A percentile compares a stretch with the other conserved stretches of the same genome.
These are phyloP conservation scores for Scophthalmus maximus DNA, from an alignment of 2,113 vertebrate genomes.

Conservation along the genomic window DNA sequence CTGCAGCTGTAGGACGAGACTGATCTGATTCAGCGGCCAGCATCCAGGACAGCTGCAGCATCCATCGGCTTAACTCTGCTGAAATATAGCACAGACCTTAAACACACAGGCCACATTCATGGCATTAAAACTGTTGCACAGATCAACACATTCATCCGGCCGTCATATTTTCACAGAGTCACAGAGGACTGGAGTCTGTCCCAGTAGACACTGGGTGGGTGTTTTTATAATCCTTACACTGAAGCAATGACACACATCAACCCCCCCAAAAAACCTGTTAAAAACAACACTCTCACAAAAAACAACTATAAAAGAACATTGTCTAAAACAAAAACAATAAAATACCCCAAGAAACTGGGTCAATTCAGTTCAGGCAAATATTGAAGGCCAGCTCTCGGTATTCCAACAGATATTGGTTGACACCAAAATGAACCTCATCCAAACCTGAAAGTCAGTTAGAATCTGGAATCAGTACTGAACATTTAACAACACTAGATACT, in stretches of 20 bases:
- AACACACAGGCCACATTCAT: constrained; percentile 39
- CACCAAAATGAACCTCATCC: background rate
- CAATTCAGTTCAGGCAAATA: background rate
- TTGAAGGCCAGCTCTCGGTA: background rate
- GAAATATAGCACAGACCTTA: constrained; percentile 23
- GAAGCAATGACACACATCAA: too few species aligned
- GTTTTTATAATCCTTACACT: background rate
- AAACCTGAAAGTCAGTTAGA: background rate
- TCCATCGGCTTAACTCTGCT: constrained; percentile 38
- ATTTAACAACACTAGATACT: background rate
- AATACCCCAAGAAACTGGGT: background rate
- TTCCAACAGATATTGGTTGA: too few species aligned
- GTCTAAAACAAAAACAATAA: background rate
- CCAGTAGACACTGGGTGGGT: background rate
- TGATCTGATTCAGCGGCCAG: constrained; percentile 52
- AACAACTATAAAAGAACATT: background rate
- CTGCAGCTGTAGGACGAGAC: constrained; percentile 53
- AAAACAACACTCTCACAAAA: too few species aligned
- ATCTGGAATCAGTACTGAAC: too few species aligned
- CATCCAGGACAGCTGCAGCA: constrained; percentile 57
- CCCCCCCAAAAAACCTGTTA: too few species aligned
- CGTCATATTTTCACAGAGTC: background rate
- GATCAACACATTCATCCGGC: constrained; percentile 25
- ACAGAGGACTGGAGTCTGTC: background rate
- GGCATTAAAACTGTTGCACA: constrained; percentile 23